phyloP scores from a whole-genome alignment of 2,888 invertebrate species.

The Drosophila lutescens region DNA sequence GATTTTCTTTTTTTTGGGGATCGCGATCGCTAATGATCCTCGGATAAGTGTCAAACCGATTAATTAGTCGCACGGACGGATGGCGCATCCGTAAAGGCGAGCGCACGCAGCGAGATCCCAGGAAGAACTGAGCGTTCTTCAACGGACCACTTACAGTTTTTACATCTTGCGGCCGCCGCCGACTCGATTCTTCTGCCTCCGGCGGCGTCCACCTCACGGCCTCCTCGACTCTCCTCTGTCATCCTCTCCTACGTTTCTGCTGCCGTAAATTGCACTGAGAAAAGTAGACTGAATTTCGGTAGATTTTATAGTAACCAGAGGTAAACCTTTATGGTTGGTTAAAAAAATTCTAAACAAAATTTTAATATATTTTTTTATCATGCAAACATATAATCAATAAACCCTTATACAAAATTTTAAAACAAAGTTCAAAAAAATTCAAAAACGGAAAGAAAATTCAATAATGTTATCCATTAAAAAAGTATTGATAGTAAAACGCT shows the following conservation, averaged over 20 bases:
- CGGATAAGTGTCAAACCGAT: slow-evolving; percentile 45
- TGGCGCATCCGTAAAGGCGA: slow-evolving; percentile 42
- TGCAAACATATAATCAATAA: too few relatives aligned
- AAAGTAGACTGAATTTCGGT: too few relatives aligned
- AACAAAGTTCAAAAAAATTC: too few relatives aligned
- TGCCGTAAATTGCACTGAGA: slow-evolving; percentile 4
- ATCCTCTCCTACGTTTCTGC: slow-evolving; percentile 8
- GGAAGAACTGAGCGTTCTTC: slow-evolving; percentile 83
- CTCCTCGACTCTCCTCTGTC: neutral
- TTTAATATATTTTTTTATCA: too few relatives aligned
- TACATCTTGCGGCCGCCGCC: slow-evolving; percentile 60
- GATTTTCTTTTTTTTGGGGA: slow-evolving; percentile 5
- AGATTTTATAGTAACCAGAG: too few relatives aligned
- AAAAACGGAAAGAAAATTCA: too few relatives aligned
- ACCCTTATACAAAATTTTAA: too few relatives aligned
- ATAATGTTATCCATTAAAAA: too few relatives aligned
- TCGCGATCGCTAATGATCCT: slow-evolving; percentile 46
- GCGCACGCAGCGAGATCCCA: slow-evolving; percentile 83
- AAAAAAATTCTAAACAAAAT: too few relatives aligned
- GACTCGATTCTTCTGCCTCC: slow-evolving; percentile 22
- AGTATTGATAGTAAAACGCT: too few relatives aligned
- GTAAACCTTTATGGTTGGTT: too few relatives aligned
- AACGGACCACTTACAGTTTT: slow-evolving; percentile 82
- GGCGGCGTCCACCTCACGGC: slow-evolving; percentile 10
- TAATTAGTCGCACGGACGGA: slow-evolving; percentile 30